A percentile compares a stretch with the other conserved stretches of the same genome.
Conservation (phyloP, 1,140 invertebrate species). For the Trachelipus rathkii region DNA sequence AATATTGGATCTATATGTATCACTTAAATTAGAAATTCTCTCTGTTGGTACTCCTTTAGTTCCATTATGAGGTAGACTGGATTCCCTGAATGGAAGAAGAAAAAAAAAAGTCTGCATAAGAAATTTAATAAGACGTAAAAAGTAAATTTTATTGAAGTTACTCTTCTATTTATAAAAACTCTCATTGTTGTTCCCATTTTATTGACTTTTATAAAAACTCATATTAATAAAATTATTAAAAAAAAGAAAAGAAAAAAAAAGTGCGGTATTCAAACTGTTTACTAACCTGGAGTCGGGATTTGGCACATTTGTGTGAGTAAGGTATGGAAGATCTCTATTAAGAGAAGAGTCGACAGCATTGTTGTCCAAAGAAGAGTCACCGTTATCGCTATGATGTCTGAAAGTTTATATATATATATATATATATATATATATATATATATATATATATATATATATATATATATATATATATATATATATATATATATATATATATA, state of each 20-base stretch:
- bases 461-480: too few relatives aligned
- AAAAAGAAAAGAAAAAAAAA: too few relatives aligned
- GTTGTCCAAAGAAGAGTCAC: constrained; percentile 44
- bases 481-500: too few relatives aligned
- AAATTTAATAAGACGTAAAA: too few relatives aligned
- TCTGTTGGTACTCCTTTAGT: constrained; percentile 19
- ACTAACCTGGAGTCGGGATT: constrained; percentile 60
- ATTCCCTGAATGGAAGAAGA: too few relatives aligned
- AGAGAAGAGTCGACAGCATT: constrained; percentile 66
- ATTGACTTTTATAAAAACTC: too few relatives aligned
- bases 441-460: too few relatives aligned
- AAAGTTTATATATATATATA: neutral
- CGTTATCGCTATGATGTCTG: constrained; percentile 42
- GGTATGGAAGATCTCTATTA: constrained; percentile 70
- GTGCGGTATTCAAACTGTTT: constrained; percentile 60
- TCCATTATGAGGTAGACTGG: neutral
- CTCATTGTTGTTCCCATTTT: too few relatives aligned
- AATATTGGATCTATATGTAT: constrained; percentile 53
- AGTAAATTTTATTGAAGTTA: too few relatives aligned
- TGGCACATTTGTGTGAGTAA: constrained; percentile 63
- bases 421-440: neutral
- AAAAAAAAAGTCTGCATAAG: too few relatives aligned
- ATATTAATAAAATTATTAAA: too few relatives aligned
- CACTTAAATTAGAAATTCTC: constrained; percentile 48
- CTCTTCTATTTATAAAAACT: too few relatives aligned